Percentiles rank a stretch among this genome's conserved stretches.
These are phyloP conservation scores for Avahi laniger DNA, from an alignment of 2,797 vertebrate genomes.

Conservation along the genomic window DNA sequence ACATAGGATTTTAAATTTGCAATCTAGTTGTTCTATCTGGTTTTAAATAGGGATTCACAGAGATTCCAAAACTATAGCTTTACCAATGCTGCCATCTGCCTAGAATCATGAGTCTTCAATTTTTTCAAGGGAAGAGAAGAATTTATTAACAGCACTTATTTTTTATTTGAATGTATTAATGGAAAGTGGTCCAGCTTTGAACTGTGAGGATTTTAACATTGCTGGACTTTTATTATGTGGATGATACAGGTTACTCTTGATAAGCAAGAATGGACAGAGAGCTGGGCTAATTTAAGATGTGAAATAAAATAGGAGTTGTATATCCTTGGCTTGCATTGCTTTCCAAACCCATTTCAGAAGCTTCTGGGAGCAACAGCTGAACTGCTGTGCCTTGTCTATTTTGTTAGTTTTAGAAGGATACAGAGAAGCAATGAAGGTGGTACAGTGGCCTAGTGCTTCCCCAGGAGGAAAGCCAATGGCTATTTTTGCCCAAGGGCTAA, in stretches of 20 bases:
- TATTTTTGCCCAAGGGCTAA: background rate
- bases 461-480: background rate
- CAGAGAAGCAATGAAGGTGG: background rate
- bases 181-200: background rate
- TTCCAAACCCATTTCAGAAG: background rate
- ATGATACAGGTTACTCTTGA: background rate
- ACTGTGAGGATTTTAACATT: background rate
- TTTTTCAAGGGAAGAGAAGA: background rate
- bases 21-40: background rate
- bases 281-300: background rate
- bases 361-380: background rate
- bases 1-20: background rate
- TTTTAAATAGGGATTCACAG: background rate
- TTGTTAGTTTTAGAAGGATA: background rate
- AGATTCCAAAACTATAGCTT: background rate
- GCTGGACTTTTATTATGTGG: background rate
- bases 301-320: background rate
- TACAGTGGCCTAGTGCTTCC: background rate
- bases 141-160: background rate
- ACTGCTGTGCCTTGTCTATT: background rate
- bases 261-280: background rate
- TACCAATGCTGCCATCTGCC: background rate
- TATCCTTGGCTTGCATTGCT: background rate
- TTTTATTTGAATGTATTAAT: background rate
- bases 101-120: background rate